These are phyloP conservation scores for Cebidichthys violaceus DNA, from an alignment of 2,113 vertebrate species.

Conservation along the genomic window DNA sequence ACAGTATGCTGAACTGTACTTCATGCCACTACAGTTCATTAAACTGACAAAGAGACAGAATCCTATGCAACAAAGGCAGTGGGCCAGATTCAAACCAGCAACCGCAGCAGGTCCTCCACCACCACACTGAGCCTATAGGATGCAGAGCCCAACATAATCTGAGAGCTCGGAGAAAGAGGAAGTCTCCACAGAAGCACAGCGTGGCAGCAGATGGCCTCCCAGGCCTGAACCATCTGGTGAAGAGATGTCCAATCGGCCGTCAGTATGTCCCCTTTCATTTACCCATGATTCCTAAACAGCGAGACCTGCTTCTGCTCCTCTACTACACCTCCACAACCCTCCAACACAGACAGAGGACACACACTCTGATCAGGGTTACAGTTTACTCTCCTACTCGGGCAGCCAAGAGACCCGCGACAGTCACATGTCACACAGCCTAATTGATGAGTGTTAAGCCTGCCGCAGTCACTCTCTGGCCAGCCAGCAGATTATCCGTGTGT, in stretches of 20 bases:
- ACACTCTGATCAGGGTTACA: constrained; percentile 41
- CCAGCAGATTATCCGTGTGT: constrained; percentile 72
- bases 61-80: constrained; percentile 19
- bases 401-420: constrained; percentile 53
- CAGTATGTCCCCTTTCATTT: constrained; percentile 73
- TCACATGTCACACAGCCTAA: constrained; percentile 74
- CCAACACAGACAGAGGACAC: constrained; percentile 28
- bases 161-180: constrained; percentile 61
- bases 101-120: constrained; percentile 43
- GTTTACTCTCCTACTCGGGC: constrained; percentile 34
- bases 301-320: constrained; percentile 47
- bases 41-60: constrained; percentile 1
- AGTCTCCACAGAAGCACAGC: constrained; percentile 68
- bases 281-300: constrained; percentile 53
- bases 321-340: constrained; percentile 14
- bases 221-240: constrained; percentile 79
- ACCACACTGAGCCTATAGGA: constrained; percentile 35
- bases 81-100: constrained; percentile 55
- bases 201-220: constrained; percentile 78
- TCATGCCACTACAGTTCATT: constrained; percentile 29
- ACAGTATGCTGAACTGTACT: background rate
- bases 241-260: constrained; percentile 66
- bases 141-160: constrained; percentile 28
- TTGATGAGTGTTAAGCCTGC: constrained; percentile 76
- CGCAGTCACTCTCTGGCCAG: constrained; percentile 57